Percentiles rank a stretch among this genome's conserved stretches.
Evolutionary conservation across 1,140 invertebrate genomes (phyloP).

Genomic region (Drosophila sucinea): DNA sequence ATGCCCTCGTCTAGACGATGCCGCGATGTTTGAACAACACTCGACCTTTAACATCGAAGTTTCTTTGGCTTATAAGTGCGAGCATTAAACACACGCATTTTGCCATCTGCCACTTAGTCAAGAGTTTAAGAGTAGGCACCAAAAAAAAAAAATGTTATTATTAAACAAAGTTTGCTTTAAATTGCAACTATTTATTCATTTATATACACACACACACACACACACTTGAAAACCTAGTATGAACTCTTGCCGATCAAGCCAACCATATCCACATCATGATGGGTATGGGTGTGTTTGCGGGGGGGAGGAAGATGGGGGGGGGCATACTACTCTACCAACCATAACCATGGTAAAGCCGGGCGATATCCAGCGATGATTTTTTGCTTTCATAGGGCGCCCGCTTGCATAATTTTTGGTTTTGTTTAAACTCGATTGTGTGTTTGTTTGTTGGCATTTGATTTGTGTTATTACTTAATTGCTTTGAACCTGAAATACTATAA

Average conservation of each 20-base stretch:
- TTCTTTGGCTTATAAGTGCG: neutral
- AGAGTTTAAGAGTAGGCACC: neutral
- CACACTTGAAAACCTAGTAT: neutral
- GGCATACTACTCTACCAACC: constrained; percentile 38
- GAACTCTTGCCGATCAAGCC: constrained; percentile 11
- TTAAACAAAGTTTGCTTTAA: neutral
- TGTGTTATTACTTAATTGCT: constrained; percentile 80
- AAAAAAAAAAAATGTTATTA: neutral
- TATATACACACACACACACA: neutral
- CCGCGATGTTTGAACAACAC: neutral
- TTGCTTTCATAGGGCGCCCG: constrained; percentile 43
- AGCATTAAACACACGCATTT: constrained; percentile 1
- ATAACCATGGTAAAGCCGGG: constrained; percentile 21
- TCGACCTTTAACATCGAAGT: neutral
- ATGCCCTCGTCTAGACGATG: too few relatives aligned
- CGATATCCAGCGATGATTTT: constrained; percentile 46
- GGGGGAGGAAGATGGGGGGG: neutral
- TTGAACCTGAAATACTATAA: constrained; percentile 67
- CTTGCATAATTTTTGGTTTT: constrained; percentile 67
- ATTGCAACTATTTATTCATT: neutral
- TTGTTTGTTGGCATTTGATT: constrained; percentile 57
- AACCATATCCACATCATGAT: constrained; percentile 22
- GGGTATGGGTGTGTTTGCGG: neutral
- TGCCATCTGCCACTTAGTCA: neutral
- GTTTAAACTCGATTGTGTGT: constrained; percentile 34